Evolutionary conservation across 1,140 invertebrate genomes (phyloP).

Genomic region (Agrilus planipennis): DNA sequence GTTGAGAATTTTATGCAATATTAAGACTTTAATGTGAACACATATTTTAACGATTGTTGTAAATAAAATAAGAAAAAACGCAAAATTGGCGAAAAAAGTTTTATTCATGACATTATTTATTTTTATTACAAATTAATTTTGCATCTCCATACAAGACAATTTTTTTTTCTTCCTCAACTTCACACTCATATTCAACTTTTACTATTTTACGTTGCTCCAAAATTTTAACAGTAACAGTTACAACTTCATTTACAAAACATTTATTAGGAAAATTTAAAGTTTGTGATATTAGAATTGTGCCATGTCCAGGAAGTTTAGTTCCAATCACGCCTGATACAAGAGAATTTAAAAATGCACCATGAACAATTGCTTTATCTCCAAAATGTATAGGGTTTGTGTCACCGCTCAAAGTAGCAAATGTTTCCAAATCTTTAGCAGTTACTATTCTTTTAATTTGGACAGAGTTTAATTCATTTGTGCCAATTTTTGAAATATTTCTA

Average conservation of each 20-base stretch:
- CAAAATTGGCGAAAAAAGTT: no score
- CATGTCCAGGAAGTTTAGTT: conserved; percentile 67
- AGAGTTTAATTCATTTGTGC: no score
- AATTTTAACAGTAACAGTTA: conserved; percentile 58
- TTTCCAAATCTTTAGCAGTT: conserved; percentile 33
- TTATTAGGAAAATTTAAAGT: conserved; percentile 65
- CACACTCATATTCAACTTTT: conserved; percentile 57
- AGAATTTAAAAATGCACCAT: conserved; percentile 71
- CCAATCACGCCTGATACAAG: conserved; percentile 70
- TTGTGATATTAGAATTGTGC: conserved; percentile 63
- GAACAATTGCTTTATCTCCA: conserved; percentile 46
- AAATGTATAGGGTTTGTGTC: conserved; percentile 69
- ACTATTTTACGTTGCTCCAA: conserved; percentile 60
- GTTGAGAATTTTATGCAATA: no score
- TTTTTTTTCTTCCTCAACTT: conserved; percentile 48
- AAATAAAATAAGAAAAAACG: no score
- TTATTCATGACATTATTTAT: conserved; percentile 10
- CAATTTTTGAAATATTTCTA: no score
- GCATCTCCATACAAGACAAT: conserved; percentile 63
- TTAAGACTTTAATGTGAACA: no score
- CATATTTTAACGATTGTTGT: no score
- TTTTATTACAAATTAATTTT: conserved; percentile 44
- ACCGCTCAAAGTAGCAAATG: conserved; percentile 40
- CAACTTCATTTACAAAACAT: conserved; percentile 61
- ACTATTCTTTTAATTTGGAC: conserved; percentile 50